Evolutionary conservation across 92 coral and sea anemone species (phyloP), one percentile per base, ranked within the genome.

Genomic region (Phenganax stokvisi): DNA sequence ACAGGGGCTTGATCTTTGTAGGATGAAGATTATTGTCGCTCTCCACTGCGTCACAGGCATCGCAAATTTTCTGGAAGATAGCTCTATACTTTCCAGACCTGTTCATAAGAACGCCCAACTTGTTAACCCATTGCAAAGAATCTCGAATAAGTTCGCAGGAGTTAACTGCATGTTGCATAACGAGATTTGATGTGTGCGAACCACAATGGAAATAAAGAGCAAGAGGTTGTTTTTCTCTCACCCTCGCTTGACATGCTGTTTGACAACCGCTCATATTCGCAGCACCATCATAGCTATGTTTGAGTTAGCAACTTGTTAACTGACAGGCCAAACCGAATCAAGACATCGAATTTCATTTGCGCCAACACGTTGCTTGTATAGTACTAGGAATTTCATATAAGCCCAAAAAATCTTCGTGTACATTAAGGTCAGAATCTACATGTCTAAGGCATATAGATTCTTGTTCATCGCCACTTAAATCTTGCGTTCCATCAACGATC

Each of bases 61-160:
- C 25, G 25, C 25, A 20, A 20, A 75, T 75, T 70, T 51, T 54
- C 54, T 12, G 47, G 54, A 74, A 74, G 53, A 74, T 53, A 28
- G 79, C 79, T 54, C 55, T 74, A 62, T 53, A 74, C 63, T 74
- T 74, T 60, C 62, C 79, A 56, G 79, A 74, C 29, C 79, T 74
- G 61, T 74, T 74, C 79, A 74, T 74, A 74, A 74, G 79, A 27
- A 74, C 79, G 29, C 79, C 79, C 17, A 74, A 51, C 63, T 74
- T 62, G 52, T 37, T 70, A 16, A 70, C 27, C 75, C 75, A 70
- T 30, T 70, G 75, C 54, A 70, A 16, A 16, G 75, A 27, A 70
- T 70, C 75, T 25, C 75, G 75, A 37, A 70, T 70, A 10, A 70
- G 29, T 70, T 70, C 52, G 47, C 75, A 70, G 51, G 60, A 56